These are phyloP conservation scores for Subanguina moxae DNA, from an alignment of 1,140 invertebrate genomes.

Conservation along the genomic window DNA sequence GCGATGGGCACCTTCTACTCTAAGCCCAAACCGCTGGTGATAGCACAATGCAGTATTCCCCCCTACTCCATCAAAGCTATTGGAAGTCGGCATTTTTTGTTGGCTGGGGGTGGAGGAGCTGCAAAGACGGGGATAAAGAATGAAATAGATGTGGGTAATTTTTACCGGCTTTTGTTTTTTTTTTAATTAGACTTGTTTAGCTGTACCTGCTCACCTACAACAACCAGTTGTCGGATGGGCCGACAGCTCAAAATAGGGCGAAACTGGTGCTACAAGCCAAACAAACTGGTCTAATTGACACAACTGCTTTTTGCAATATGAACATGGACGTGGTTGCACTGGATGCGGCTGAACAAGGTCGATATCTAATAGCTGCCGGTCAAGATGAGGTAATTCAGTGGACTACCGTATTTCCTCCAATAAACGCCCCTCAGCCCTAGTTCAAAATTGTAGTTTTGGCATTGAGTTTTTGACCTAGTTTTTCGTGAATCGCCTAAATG, in stretches of 20 bases:
- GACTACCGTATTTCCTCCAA: no score
- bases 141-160: slow-evolving; percentile 70
- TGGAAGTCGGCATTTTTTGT: slow-evolving; percentile 82
- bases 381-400: slow-evolving; percentile 29
- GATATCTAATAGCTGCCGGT: slow-evolving; percentile 26
- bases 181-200: slow-evolving; percentile 9
- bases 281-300: slow-evolving; percentile 19
- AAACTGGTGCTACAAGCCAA: slow-evolving; percentile 3
- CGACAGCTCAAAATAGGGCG: neutral
- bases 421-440: no score
- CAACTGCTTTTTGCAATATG: slow-evolving; percentile 21
- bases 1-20: no score
- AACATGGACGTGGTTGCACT: slow-evolving; percentile 26
- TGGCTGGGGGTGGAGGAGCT: slow-evolving; percentile 87
- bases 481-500: no score
- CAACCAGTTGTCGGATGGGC: slow-evolving; percentile 1
- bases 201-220: slow-evolving; percentile 25
- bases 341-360: slow-evolving; percentile 13
- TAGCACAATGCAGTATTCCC: slow-evolving; percentile 32
- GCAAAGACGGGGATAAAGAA: slow-evolving; percentile 90
- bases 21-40: neutral
- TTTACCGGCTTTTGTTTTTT: neutral
- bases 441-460: no score
- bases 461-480: no score
- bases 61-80: slow-evolving; percentile 82